These are phyloP conservation scores for Philonicus albiceps DNA, from an alignment of 2,888 invertebrate genomes.

Conservation along the genomic window DNA sequence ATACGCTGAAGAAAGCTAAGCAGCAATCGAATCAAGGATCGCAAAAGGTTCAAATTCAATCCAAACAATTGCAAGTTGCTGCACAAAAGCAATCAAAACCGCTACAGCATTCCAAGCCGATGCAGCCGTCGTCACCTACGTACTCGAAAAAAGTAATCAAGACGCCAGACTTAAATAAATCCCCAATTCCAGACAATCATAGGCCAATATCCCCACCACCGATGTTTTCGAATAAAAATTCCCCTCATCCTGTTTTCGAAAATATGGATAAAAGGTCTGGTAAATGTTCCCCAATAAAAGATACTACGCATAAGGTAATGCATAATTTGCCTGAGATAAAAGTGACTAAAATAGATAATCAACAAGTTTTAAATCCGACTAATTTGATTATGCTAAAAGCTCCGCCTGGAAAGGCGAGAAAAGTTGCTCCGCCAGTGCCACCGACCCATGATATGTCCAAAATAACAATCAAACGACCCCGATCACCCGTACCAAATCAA, in stretches of 20 bases:
- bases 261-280: background rate
- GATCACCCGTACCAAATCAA: background rate
- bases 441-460: background rate
- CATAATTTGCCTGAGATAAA: background rate
- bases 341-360: constrained; percentile 6
- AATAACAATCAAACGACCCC: background rate
- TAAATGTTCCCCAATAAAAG: background rate
- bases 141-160: background rate
- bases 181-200: constrained; percentile 1
- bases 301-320: background rate
- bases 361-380: background rate
- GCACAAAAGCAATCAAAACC: background rate
- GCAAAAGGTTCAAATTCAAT: background rate
- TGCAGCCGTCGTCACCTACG: background rate
- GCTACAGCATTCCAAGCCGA: background rate
- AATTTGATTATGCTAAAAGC: background rate
- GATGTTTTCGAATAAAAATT: constrained; percentile 28
- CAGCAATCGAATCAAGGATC: background rate
- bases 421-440: constrained; percentile 35
- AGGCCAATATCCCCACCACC: constrained; percentile 34
- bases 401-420: constrained; percentile 1
- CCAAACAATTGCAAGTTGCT: background rate
- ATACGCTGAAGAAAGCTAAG: background rate
- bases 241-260: background rate
- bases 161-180: background rate